A percentile compares a stretch with the other conserved stretches of the same genome.
Evolutionary conservation across 2,888 invertebrate genomes (phyloP).

Genomic region (Rhamnusium bicolor): DNA sequence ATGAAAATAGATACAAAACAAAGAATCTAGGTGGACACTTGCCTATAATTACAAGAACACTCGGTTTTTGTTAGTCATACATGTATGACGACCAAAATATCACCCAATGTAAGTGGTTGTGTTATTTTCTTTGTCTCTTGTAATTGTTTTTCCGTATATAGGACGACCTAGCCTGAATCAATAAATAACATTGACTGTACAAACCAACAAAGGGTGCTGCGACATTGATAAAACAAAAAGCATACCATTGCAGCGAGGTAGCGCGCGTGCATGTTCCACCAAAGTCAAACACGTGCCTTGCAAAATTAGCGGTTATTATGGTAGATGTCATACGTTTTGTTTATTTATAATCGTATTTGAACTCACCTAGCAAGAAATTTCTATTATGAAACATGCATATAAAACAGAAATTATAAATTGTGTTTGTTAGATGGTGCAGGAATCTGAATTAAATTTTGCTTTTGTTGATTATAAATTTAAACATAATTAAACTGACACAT

Average conservation of each 20-base stretch:
- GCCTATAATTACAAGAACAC: neutral
- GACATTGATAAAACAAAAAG: constrained; percentile 57
- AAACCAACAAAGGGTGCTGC: constrained; percentile 46
- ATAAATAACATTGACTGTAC: constrained; percentile 7
- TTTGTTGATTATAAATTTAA: no score
- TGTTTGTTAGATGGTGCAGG: no score
- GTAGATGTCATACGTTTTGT: neutral
- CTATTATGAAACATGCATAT: no score
- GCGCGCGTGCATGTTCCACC: constrained; percentile 37
- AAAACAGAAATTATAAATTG: no score
- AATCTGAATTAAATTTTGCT: no score
- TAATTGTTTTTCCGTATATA: neutral
- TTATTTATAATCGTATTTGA: constrained; percentile 18
- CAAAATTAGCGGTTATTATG: constrained; percentile 35
- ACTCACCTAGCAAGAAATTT: neutral
- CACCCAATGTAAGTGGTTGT: constrained; percentile 2
- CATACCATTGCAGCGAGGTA: constrained; percentile 47
- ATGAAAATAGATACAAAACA: neutral
- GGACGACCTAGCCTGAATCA: constrained; percentile 16
- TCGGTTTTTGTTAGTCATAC: neutral
- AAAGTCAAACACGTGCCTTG: constrained; percentile 44
- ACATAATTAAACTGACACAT: no score
- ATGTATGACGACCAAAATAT: neutral
- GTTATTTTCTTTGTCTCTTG: constrained; percentile 5
- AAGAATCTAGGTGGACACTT: neutral